These are phyloP conservation scores for Geotrypetes seraphini DNA, from an alignment of 2,797 vertebrate genomes.

Conservation along the genomic window DNA sequence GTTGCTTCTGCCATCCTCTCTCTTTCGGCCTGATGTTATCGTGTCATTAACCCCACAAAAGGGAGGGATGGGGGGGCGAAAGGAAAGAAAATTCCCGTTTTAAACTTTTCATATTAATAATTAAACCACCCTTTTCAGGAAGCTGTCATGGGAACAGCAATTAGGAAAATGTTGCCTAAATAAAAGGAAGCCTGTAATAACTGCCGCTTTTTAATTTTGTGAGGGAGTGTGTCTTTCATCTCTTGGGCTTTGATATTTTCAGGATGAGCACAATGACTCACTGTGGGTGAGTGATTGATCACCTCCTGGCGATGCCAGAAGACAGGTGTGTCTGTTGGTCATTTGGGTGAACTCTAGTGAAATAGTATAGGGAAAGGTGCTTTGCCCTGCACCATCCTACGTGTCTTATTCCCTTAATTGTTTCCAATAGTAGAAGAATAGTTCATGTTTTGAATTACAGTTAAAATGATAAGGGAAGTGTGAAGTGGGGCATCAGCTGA, in stretches of 20 bases:
- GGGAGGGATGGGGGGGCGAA: no score
- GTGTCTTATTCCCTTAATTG: neutral
- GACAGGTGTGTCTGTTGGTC: neutral
- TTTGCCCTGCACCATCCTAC: neutral
- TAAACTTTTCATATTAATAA: no score
- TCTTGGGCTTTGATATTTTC: neutral
- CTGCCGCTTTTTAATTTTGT: slow-evolving; percentile 3
- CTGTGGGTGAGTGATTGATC: neutral
- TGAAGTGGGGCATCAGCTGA: neutral
- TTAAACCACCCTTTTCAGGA: no score
- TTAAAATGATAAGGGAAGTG: neutral
- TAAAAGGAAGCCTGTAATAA: no score
- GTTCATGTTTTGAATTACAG: neutral
- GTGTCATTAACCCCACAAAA: no score
- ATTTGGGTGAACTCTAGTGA: neutral
- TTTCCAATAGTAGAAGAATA: neutral
- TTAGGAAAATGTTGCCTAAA: no score
- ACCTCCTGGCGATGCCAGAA: neutral
- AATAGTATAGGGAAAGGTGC: neutral
- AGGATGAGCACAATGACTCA: neutral
- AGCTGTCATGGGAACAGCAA: no score
- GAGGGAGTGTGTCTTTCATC: slow-evolving; percentile 17
- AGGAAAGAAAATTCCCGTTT: no score
- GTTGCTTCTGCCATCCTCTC: no score
- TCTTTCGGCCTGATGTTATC: no score